phyloP scores from a whole-genome alignment of 2,797 vertebrate genomes.

The Ciconia nigra region DNA sequence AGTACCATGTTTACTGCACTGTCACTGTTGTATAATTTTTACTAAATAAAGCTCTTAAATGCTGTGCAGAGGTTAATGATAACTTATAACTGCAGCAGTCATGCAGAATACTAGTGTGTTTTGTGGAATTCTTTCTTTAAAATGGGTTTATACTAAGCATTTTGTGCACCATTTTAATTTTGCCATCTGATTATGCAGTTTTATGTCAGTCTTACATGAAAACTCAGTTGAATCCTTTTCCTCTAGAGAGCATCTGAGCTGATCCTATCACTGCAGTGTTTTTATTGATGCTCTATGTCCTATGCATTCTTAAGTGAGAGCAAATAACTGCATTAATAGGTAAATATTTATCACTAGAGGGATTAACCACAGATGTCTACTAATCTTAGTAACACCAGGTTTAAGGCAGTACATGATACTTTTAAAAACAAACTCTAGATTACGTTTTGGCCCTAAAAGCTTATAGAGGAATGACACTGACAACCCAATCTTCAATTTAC shows the following conservation, averaged over 20 bases:
- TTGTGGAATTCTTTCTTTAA: background rate
- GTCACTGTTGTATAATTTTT: background rate
- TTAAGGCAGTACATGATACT: background rate
- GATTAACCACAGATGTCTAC: background rate
- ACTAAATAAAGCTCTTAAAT: constrained; percentile 23
- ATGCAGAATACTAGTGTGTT: background rate
- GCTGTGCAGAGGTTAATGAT: background rate
- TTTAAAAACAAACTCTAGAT: background rate
- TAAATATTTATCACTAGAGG: background rate
- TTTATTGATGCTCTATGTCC: background rate
- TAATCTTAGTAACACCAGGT: background rate
- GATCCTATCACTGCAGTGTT: background rate
- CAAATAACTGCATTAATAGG: background rate
- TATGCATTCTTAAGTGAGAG: background rate
- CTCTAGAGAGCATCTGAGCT: background rate
- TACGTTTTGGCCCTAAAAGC: background rate
- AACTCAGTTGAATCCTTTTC: background rate
- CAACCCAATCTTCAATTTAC: background rate
- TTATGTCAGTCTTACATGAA: background rate
- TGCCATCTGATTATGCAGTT: background rate
- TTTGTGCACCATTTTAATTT: constrained; percentile 12
- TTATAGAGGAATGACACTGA: background rate
- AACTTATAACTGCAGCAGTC: background rate
- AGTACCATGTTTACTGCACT: background rate
- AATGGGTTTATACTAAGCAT: background rate